Base-by-base conservation (phyloP, 2,113 vertebrate species). In the Zosterops japonicus region DNA sequence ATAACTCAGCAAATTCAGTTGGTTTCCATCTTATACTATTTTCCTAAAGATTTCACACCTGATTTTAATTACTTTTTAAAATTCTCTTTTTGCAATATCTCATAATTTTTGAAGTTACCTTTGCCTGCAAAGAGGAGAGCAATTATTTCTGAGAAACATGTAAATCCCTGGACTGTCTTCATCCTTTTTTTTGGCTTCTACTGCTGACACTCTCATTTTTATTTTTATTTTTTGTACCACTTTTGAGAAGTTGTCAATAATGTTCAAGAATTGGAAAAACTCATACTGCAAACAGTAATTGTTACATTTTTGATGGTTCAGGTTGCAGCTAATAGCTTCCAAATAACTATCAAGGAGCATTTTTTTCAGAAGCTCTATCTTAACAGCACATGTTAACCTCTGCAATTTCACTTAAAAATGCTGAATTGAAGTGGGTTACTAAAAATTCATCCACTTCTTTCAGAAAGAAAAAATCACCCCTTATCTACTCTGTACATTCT, bases 1-100 rank as follows among this genome's bases (percentile, higher is more conserved):
- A 60, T 53, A 94, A 89, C 47, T 91, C 80, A 89, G 82, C 25
- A 97, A 93, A 91, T 85, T 69, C 24, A 49, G 27, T 44, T 70
- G 36, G 4, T 91, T 88, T 92, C 64, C 53, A 76, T 44, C 50
- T 81, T 49, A 81, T 57, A 57, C 41, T 80, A 27, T 78, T 85
- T 89, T 56, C 31, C 9, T 12, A 59, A 91, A 69, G 19, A 61
- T 95, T 79, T 72, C 67, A 87, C 63, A 83, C 15, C 13, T 69
- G 57, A 47, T 78, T 74, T 91, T 49, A 52, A 18, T 63, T 33
- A 44, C 15, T 71, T 65, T 76, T 76, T 35, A 11, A 47, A 55
- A n/a, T 87, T 74, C 28, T 27, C 10, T 57, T 81, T 84, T 41
- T 85, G 21, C 39, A 67, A 64, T 78, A 49, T 29, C 64, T 67